Conservation (phyloP, 2,888 invertebrate species). For the Chalcis sispes region DNA sequence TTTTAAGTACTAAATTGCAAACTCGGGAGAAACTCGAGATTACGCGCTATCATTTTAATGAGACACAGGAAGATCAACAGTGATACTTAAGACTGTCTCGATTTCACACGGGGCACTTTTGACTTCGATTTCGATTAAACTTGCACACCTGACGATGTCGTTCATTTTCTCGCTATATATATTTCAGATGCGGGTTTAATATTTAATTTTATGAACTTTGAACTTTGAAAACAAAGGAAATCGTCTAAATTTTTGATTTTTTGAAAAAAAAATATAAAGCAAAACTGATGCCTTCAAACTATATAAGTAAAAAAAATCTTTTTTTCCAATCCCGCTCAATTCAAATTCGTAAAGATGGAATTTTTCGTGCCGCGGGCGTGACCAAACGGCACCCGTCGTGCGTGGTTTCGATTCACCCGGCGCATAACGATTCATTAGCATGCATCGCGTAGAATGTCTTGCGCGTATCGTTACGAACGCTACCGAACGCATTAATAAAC, state of each 20-base stretch:
- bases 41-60: conserved; percentile 16
- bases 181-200: no score
- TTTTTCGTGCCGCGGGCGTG: conserved; percentile 35
- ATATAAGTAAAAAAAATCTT: background rate
- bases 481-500: no score
- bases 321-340: background rate
- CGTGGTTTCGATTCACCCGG: background rate
- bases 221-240: no score
- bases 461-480: no score
- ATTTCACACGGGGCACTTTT: background rate
- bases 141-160: no score
- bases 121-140: background rate
- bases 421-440: background rate
- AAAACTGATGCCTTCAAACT: background rate
- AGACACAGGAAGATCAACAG: conserved; percentile 20
- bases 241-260: no score
- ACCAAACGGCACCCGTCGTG: background rate
- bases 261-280: background rate
- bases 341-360: conserved; percentile 32
- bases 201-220: no score
- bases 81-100: background rate
- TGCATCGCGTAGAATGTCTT: background rate
- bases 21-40: background rate
- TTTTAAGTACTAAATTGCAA: conserved; percentile 11
- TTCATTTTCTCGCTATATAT: no score